Evolutionary conservation across 2,888 invertebrate genomes (phyloP).

Genomic region (Abrostola triplasia): DNA sequence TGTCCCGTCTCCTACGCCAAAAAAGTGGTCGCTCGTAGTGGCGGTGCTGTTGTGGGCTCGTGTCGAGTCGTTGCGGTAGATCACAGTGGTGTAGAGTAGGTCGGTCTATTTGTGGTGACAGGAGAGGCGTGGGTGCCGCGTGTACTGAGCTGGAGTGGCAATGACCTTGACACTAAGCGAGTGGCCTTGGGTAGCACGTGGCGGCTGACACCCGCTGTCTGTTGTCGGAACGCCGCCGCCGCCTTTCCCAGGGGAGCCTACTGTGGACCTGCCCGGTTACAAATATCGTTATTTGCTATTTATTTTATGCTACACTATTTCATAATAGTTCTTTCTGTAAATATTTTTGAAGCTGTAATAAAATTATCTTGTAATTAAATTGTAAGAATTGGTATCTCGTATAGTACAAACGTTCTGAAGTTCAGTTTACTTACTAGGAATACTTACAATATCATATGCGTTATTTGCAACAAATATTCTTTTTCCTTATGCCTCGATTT

Average conservation of each 20-base stretch:
- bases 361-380: too few species aligned
- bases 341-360: too few species aligned
- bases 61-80: conserved; percentile 75
- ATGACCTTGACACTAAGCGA: conserved; percentile 89
- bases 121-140: conserved; percentile 87
- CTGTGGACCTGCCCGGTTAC: conserved; percentile 80
- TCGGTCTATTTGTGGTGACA: conserved; percentile 88
- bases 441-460: too few species aligned
- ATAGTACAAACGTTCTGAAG: too few species aligned
- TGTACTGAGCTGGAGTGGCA: conserved; percentile 88
- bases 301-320: conserved; percentile 22
- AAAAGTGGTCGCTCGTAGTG: conserved; percentile 54
- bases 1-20: conserved; percentile 48
- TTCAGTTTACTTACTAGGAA: too few species aligned
- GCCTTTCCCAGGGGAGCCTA: conserved; percentile 88
- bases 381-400: too few species aligned
- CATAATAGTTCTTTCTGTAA: background rate
- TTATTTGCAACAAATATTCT: too few species aligned
- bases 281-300: conserved; percentile 59
- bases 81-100: conserved; percentile 81
- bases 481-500: too few species aligned
- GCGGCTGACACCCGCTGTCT: conserved; percentile 88
- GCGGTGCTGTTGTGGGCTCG: conserved; percentile 60
- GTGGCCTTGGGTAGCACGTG: conserved; percentile 89
- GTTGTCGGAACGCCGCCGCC: conserved; percentile 88